A percentile compares a stretch with the other conserved stretches of the same genome.
Evolutionary conservation across 1,140 invertebrate genomes (phyloP).

Genomic region (Lethrus apterus): DNA sequence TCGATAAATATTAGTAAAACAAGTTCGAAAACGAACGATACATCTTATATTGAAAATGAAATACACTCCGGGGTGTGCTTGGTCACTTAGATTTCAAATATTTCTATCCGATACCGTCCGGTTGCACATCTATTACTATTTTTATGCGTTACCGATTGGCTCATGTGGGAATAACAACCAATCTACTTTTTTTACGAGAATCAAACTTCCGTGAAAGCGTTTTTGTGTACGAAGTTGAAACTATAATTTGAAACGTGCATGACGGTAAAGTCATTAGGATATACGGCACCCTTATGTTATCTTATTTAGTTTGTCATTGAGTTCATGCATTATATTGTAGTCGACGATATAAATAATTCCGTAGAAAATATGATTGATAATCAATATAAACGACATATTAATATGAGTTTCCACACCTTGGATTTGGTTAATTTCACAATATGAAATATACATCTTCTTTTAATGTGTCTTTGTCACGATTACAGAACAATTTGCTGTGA

Average conservation of each 20-base stretch:
- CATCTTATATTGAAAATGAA: slow-evolving; percentile 12
- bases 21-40: no score
- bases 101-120: slow-evolving; percentile 9
- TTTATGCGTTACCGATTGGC: slow-evolving; percentile 15
- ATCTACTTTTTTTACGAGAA: slow-evolving; percentile 5
- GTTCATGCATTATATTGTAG: slow-evolving; percentile 23
- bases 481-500: no score
- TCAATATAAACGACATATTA: slow-evolving; percentile 37
- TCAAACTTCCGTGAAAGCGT: background rate
- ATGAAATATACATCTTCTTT: no score
- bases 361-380: slow-evolving; percentile 30
- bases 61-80: slow-evolving; percentile 10
- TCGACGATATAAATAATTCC: slow-evolving; percentile 24
- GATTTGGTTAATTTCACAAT: no score
- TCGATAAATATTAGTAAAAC: no score
- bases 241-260: slow-evolving; percentile 18
- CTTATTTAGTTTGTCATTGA: slow-evolving; percentile 21
- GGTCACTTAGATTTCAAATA: slow-evolving; percentile 14
- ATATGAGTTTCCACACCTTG: slow-evolving; percentile 31
- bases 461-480: no score
- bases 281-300: slow-evolving; percentile 12
- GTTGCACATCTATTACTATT: slow-evolving; percentile 16
- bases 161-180: background rate
- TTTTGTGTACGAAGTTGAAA: no score
- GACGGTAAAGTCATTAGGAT: slow-evolving; percentile 23